phyloP scores from a whole-genome alignment of 2,797 vertebrate species.

The Neosalanx taihuensis region DNA sequence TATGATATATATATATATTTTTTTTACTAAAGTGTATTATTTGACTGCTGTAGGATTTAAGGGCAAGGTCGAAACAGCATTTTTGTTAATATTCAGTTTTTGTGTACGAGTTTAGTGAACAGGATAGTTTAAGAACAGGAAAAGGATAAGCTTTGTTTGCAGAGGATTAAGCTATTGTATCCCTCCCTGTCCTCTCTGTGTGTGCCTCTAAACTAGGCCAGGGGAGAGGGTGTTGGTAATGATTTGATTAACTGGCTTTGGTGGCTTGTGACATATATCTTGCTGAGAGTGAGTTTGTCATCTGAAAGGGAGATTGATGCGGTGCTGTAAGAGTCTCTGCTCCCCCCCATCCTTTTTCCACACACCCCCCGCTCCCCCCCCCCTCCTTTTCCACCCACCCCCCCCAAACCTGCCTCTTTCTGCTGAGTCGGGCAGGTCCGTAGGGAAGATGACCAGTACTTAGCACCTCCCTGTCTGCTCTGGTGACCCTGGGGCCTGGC shows the following conservation, averaged over 20 bases:
- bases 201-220: constrained; percentile 60
- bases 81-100: background rate
- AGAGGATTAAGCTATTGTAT: constrained; percentile 4
- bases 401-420: constrained; percentile 44
- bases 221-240: constrained; percentile 54
- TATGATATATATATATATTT: background rate
- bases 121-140: background rate
- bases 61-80: background rate
- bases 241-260: constrained; percentile 72
- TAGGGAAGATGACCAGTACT: constrained; percentile 52
- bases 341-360: constrained; percentile 3
- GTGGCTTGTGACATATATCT: constrained; percentile 71
- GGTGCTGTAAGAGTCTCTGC: constrained; percentile 27
- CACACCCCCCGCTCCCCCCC: background rate
- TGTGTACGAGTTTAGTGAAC: background rate
- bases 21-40: background rate
- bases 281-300: constrained; percentile 68
- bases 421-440: constrained; percentile 59
- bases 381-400: constrained; percentile 2
- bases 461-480: constrained; percentile 46
- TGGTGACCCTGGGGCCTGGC: constrained; percentile 17
- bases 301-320: constrained; percentile 67
- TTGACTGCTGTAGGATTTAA: background rate
- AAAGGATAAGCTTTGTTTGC: background rate
- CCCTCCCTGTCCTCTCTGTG: constrained; percentile 15